Evolutionary conservation across 2,888 invertebrate genomes (phyloP), one percentile per base, ranked within the genome.

Genomic region (Margaritifera margaritifera): DNA sequence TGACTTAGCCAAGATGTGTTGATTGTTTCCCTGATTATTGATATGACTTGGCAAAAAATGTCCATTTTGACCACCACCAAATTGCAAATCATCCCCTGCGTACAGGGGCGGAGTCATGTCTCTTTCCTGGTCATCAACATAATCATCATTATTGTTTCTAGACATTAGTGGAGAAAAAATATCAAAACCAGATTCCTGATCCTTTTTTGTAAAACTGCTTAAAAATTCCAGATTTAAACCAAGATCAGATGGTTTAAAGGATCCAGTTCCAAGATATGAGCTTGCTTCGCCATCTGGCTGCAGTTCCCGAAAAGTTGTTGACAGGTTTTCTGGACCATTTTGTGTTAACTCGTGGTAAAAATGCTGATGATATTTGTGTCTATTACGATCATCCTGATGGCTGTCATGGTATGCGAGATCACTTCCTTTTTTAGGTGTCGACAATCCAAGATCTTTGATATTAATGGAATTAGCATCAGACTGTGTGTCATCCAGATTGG

Each of bases 401-500:
- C 15, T 42, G 15, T 15, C 42, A 42, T 42, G 42, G 11, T 42
- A 42, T 42, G 15, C 42, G 15, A 42, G 42, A 42, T 42, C 42
- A 42, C 42, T 42, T 42, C 42, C 42, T 15, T 15, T 42, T 42
- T 42, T 42, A 15, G 42, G 42, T 42, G 42, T 42, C 42, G 42
- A 42, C 42, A 42, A 42, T 42, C 42, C 42, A 42, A 42, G 11
- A 42, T 42, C 42, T 15, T 42, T 42, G 42, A 42, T 42, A 15
- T 42, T 8, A 42, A 42, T 42, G 42, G 42, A 42, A 42, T 42
- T 42, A 42, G 42, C 42, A 42, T 15, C 42, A 42, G 42, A 15
- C 4, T 42, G 42, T 3, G 42, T 42, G 42, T 80, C 78, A 68
- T 81, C 81, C 25, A 81, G 64, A 55, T 79, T 74, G 18, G 81